Base-by-base conservation (phyloP, 2,113 vertebrate genomes). In the Phaetusa simplex region DNA sequence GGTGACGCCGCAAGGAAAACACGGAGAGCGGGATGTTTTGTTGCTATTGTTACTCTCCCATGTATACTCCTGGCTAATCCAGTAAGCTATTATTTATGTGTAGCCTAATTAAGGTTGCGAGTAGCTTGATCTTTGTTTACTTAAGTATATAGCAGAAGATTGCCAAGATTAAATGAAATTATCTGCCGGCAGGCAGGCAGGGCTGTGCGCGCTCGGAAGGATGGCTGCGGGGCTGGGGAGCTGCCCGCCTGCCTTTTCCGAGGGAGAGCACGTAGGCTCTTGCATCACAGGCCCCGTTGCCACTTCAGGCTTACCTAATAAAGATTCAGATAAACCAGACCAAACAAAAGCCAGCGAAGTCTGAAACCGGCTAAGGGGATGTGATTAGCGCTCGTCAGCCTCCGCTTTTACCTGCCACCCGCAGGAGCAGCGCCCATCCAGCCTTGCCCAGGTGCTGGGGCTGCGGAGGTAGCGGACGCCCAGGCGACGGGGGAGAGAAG, bases 121-220 rank as follows among this genome's bases (percentile, higher is more conserved):
- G 97, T 66, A 93, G 96, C 97, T 98, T 96, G 97, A 98, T 98
- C 97, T 97, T 96, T 98, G 96, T 97, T 98, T 98, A 96, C 95
- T 97, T 97, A 96, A 95, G 95, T 85, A 93, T 83, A 87, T 19
- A 65, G 93, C 52, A 2, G 94, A 97, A 97, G 97, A 97, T 91
- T 96, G 97, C 97, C 96, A 82, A 96, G 97, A 77, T 86, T 88
- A 95, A 97, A 97, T 82, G 91, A 91, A 94, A 96, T 92, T 83
- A 93, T 93, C 96, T 67, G 5, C 81, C 73, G 90, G 93, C 97
- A 95, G 91, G 95, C 90, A 96, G 90, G 93, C 91, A 42, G 95
- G 88, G 82, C 80, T 36, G 93, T 0, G 86, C 10, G 24, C 8
- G 32, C 70, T 27, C 38, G 6, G 90, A 14, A 61, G 32, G 65